phyloP scores from a whole-genome alignment of 2,888 invertebrate genomes.

The Patella pellucida region DNA sequence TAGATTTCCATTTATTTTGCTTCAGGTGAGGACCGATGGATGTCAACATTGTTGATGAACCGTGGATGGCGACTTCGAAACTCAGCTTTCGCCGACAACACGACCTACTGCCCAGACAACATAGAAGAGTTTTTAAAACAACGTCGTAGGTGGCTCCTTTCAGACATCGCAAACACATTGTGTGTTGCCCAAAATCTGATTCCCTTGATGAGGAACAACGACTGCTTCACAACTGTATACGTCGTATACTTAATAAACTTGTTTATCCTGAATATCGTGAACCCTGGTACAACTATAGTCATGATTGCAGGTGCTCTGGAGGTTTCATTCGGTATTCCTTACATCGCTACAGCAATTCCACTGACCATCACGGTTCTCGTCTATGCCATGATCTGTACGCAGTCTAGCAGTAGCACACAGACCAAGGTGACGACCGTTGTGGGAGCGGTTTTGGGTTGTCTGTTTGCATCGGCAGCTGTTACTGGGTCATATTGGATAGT shows the following conservation, averaged over 20 bases:
- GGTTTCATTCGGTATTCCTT: constrained; percentile 44
- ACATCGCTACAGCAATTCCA: constrained; percentile 40
- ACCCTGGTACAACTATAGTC: constrained; percentile 49
- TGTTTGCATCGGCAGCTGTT: constrained; percentile 36
- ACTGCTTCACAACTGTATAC: constrained; percentile 48
- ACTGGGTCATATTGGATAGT: constrained; percentile 42
- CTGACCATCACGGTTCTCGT: constrained; percentile 35
- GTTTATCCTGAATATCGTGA: constrained; percentile 50
- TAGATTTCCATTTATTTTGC: not conserved
- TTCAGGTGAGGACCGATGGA: constrained; percentile 56
- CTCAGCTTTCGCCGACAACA: constrained; percentile 51
- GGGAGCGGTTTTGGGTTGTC: constrained; percentile 34
- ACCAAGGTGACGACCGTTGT: constrained; percentile 30
- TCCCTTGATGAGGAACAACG: constrained; percentile 45
- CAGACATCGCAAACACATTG: constrained; percentile 51
- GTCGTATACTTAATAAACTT: constrained; percentile 47
- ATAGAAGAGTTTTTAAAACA: constrained; percentile 53
- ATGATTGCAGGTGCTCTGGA: constrained; percentile 51
- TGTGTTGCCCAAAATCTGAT: constrained; percentile 46
- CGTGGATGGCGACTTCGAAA: constrained; percentile 52
- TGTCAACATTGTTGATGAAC: constrained; percentile 57
- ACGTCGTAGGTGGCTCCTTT: constrained; percentile 50
- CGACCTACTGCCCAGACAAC: constrained; percentile 50
- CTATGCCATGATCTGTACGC: constrained; percentile 42
- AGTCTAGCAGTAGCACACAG: constrained; percentile 29